Evolutionary conservation across 37 sponge, comb jelly and placozoan genomes (phyloP), one percentile per base, ranked within the genome.

Genomic region (Tethya wilhelma): DNA sequence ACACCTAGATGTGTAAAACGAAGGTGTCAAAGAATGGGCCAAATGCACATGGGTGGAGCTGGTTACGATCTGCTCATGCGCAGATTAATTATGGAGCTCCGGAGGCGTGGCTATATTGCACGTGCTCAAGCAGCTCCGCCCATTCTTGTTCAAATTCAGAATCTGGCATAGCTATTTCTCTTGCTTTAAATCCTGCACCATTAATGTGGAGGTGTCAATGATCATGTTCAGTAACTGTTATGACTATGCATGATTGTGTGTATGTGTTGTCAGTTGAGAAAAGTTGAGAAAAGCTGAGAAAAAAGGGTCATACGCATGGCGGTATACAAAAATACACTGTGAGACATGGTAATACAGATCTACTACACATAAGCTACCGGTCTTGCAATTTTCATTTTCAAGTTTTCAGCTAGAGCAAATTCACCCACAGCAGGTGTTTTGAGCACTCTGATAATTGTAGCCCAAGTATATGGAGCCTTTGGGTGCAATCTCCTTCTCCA

Each of bases 1-100:
- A 45, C 80, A 79, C 80, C 80, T 79, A 9, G 22, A 68, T 56
- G 80, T 79, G 80, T 68, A 65, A 79, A 68, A 79, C 49, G 14
- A 37, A 14, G 53, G 53, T 49, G 53, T 14, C 9, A 49, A 49
- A 49, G 14, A 49, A 19, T 19, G 19, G 2, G 66, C 31, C 26
- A 29, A 23, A 4, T 64, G 2, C 2, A 33, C 4, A 29, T 64
- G 66, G 66, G 66, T 30, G 66, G 66, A 32, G 66, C 56, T 25
- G 5, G 29, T 71, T 28, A 9, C 12, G 2, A 9, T 8, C 44
- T 72, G 53, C 73, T 40, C 69, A 69, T 69, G 69, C 44, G 41
- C 42, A 20, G n/a, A 32, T 28, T 32, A 8, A 38, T 62, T 23
- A n/a, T n/a, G n/a, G n/a, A n/a, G n/a, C n/a, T n/a, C n/a, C n/a